A percentile compares a stretch with the other conserved stretches of the same genome.
phyloP scores from a whole-genome alignment of 2,113 vertebrate species.

The Xerus inauris region DNA sequence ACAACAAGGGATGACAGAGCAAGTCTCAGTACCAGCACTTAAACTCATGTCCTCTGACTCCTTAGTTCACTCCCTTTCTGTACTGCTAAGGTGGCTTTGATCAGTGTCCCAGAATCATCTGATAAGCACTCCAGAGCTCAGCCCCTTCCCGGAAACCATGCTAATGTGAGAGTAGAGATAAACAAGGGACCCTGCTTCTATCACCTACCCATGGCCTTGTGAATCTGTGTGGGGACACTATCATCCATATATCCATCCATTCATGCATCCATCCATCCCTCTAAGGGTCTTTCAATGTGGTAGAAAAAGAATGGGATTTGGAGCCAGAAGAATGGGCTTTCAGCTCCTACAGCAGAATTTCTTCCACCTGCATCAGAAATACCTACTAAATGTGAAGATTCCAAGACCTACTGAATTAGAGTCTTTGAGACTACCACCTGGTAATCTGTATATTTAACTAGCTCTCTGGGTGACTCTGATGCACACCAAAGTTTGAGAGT shows the following conservation, averaged over 20 bases:
- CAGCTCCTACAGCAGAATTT: neutral
- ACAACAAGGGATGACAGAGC: neutral
- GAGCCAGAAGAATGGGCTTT: neutral
- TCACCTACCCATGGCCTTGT: neutral
- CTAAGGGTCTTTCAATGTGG: neutral
- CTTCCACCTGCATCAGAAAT: neutral
- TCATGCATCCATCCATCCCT: neutral
- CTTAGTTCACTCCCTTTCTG: neutral
- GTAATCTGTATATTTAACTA: neutral
- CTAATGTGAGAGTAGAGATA: neutral
- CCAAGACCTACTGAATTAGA: neutral
- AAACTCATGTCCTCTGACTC: neutral
- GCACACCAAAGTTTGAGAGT: neutral
- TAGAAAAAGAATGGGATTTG: conserved; percentile 3
- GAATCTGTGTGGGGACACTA: neutral
- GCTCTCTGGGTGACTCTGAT: neutral
- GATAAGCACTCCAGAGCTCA: neutral
- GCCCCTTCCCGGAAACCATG: neutral
- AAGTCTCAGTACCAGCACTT: neutral
- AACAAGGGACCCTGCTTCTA: neutral
- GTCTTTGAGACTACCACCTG: neutral
- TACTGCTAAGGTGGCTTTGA: neutral
- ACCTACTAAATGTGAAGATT: neutral
- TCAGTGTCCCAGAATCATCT: neutral
- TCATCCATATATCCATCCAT: neutral